Evolutionary conservation across 2,888 invertebrate genomes (phyloP).

Genomic region (Parapristionchus giblindavisi): DNA sequence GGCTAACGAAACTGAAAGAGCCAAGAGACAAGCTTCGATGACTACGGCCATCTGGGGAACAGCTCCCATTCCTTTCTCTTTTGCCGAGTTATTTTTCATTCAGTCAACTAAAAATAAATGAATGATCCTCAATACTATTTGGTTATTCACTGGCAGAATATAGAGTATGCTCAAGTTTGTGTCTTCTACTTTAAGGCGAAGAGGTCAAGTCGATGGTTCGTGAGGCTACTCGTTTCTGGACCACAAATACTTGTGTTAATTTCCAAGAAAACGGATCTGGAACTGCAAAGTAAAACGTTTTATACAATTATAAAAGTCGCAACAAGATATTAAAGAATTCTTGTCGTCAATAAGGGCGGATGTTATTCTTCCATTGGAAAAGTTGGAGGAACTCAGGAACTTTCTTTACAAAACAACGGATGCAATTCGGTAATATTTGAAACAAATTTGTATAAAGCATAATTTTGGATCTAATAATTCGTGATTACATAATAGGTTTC

Average conservation of each 20-base stretch:
- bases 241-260: slow-evolving; percentile 26
- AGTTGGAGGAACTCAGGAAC: slow-evolving; percentile 8
- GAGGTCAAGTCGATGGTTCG: slow-evolving; percentile 21
- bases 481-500: neutral
- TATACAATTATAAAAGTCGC: too few species aligned
- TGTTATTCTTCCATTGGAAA: slow-evolving; percentile 10
- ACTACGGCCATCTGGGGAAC: slow-evolving; percentile 29
- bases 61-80: slow-evolving; percentile 34
- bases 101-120: neutral
- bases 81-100: slow-evolving; percentile 8
- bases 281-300: neutral
- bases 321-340: neutral
- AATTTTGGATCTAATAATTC: neutral
- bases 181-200: neutral
- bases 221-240: slow-evolving; percentile 26
- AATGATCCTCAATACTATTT: neutral
- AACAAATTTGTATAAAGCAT: neutral
- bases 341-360: neutral
- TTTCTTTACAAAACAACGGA: slow-evolving; percentile 6
- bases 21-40: slow-evolving; percentile 23
- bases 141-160: too few species aligned
- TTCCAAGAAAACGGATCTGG: slow-evolving; percentile 29
- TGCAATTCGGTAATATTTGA: slow-evolving; percentile 5
- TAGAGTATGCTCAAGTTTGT: neutral
- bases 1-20: slow-evolving; percentile 23